Conservation (phyloP, 2,888 invertebrate species). For the Eupithecia abbreviata region DNA sequence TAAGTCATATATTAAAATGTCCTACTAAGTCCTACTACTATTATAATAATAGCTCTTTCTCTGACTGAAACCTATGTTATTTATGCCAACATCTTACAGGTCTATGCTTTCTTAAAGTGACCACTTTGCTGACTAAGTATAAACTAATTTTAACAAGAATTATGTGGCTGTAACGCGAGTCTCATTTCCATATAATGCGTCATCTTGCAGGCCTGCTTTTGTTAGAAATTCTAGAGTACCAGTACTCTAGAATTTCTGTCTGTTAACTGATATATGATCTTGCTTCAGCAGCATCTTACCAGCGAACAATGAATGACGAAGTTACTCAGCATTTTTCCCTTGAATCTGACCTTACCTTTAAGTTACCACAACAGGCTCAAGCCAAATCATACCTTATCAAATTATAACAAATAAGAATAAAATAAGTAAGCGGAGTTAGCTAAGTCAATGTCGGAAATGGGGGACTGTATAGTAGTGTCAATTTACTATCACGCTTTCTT, state of each 20-base stretch:
- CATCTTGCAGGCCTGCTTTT: neutral
- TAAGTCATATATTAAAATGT: neutral
- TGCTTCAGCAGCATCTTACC: neutral
- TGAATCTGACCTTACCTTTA: conserved; percentile 1
- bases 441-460: conserved; percentile 34
- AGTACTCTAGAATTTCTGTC: neutral
- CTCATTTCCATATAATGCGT: neutral
- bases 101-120: neutral
- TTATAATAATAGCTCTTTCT: too few relatives aligned
- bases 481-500: conserved; percentile 47
- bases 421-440: conserved; percentile 9
- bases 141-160: too few relatives aligned
- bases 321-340: neutral
- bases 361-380: neutral
- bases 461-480: conserved; percentile 37
- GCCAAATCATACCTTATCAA: neutral
- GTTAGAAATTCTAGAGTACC: neutral
- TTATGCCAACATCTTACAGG: neutral
- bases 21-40: neutral
- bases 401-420: neutral
- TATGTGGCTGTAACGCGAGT: neutral
- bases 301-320: neutral
- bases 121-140: neutral
- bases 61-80: too few relatives aligned
- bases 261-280: neutral